Percentiles rank a stretch among this genome's conserved stretches.
Evolutionary conservation across 2,888 invertebrate species (phyloP).

Genomic region (Caenorhabditis sinica): DNA sequence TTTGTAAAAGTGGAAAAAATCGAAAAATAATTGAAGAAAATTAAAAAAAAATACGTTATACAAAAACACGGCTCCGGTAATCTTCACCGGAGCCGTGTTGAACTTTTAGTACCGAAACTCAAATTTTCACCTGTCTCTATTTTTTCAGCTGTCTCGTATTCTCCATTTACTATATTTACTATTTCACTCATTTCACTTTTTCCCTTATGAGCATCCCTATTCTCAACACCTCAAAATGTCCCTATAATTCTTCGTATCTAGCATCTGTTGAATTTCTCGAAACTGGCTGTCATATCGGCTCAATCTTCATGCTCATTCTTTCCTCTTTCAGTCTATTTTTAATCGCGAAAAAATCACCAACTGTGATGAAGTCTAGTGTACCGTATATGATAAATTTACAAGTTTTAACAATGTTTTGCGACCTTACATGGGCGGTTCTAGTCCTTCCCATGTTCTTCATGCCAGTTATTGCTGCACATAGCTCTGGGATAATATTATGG

Average conservation of each 20-base stretch:
- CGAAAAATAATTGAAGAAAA: no score
- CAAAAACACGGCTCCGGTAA: no score
- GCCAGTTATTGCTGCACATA: constrained; percentile 39
- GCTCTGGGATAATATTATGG: constrained; percentile 17
- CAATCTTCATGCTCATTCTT: constrained; percentile 27
- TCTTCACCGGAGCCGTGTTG: no score
- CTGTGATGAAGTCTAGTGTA: constrained; percentile 28
- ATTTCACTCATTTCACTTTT: neutral
- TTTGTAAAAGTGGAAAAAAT: no score
- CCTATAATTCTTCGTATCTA: constrained; percentile 19
- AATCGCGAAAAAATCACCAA: constrained; percentile 39
- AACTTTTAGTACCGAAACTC: no score
- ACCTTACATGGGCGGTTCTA: constrained; percentile 34
- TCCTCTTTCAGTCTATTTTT: constrained; percentile 43
- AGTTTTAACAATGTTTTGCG: constrained; percentile 39
- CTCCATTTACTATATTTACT: neutral
- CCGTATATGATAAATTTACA: constrained; percentile 49
- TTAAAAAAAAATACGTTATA: no score
- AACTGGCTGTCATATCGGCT: constrained; percentile 44
- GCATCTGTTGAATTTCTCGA: constrained; percentile 35
- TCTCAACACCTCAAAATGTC: neutral
- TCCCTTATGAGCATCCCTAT: neutral
- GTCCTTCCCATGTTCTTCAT: constrained; percentile 41
- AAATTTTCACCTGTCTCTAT: neutral
- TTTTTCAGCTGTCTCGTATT: no score